Percentiles rank a stretch among this genome's conserved stretches.
Evolutionary conservation across 2,797 vertebrate species (phyloP).

Genomic region (Siniperca scherzeri): DNA sequence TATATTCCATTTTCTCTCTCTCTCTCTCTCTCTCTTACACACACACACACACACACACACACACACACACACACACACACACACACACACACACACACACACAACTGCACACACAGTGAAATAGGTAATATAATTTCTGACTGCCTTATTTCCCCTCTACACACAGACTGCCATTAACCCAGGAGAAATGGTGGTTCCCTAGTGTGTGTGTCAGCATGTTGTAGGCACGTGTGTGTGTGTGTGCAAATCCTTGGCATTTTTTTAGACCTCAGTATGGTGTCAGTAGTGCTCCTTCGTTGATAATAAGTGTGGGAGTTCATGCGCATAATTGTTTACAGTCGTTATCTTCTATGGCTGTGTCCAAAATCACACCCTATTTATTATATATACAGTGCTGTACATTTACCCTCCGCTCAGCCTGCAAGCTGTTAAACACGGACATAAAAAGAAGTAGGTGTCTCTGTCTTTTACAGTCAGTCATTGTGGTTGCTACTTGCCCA

Average conservation of each 20-base stretch:
- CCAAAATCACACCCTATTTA: not conserved
- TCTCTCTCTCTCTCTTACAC: not conserved
- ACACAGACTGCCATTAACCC: conserved; percentile 26
- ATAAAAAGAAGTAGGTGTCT: not conserved
- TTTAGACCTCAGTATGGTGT: not conserved
- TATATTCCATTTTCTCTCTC: conserved; percentile 51
- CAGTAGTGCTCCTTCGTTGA: not conserved
- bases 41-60: not conserved
- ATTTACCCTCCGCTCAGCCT: not conserved
- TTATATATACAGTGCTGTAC: not conserved
- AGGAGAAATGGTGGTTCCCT: conserved; percentile 24
- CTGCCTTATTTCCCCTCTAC: conserved; percentile 45
- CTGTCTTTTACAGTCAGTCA: not conserved
- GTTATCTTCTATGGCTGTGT: not conserved
- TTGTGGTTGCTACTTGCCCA: not conserved
- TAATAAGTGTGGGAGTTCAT: not conserved
- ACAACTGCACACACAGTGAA: not conserved
- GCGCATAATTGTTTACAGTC: too few relatives aligned
- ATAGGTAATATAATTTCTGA: conserved; percentile 44
- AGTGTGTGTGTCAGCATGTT: conserved; percentile 18
- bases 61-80: not conserved
- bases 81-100: not conserved
- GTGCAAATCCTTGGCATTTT: not conserved
- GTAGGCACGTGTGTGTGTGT: not conserved
- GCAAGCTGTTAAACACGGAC: not conserved